Evolutionary conservation across 2,113 vertebrate genomes (phyloP), one percentile per base, ranked within the genome.

Genomic region (Zapus hudsonius): DNA sequence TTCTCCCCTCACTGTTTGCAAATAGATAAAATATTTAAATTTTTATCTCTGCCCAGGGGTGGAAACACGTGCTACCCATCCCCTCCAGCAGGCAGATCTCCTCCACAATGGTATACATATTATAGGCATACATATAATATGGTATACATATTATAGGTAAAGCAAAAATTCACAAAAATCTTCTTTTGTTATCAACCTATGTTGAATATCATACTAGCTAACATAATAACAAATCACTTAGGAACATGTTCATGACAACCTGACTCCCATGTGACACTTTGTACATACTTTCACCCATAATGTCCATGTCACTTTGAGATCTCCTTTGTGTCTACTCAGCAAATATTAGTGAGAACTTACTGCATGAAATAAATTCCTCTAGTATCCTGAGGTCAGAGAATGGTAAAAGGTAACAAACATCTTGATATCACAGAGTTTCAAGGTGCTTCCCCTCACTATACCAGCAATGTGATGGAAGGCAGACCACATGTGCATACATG

Each of bases 131-230:
- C n/a, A n/a, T n/a, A n/a, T n/a, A n/a, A n/a, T n/a, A 42, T 1
- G 89, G 3, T 85, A 25, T 42, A 81, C 2, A 9, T 81, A 36
- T 59, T 42, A 25, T 29, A 9, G 69, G 31, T 7, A 1, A n/a
- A n/a, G n/a, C 64, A 5, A 12, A 61, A 69, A 61, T 9, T 82
- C 52, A 33, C 2, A 67, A 29, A 93, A 61, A 69, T 17, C 9
- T 78, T 12, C 47, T 63, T 96, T 70, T 76, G 9, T 88, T 84
- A n/a, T 17, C 17, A 55, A 90, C 88, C 80, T 5, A 59, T 36
- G n/a, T 72, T 89, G 67, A 92, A 33, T 52, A 52, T 15, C 52
- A 55, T 23, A 22, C 17, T 79, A 8, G 2, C 15, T 87, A 84
- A 72, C 61, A 79, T 29, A 66, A 90, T 75, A 31, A 66, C 2